Conservation (phyloP, 2,797 vertebrate species). For the Synaphobranchus kaupii region DNA sequence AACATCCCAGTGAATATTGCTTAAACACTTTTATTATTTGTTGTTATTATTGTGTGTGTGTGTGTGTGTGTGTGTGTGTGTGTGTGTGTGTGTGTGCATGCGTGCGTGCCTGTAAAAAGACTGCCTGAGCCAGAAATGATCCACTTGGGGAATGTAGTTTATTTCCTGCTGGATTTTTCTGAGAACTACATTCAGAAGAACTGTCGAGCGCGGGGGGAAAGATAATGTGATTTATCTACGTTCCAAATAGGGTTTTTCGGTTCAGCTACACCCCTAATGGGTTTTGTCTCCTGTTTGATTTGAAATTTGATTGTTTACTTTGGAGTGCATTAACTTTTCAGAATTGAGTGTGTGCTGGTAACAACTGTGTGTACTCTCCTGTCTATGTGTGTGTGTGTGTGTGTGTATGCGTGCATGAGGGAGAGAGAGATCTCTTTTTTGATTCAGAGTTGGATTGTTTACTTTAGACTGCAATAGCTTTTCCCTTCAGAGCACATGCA, state of each 20-base stretch:
- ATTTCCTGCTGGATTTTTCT: not conserved
- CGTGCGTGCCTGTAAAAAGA: not conserved
- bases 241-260: not conserved
- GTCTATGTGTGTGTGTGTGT: not conserved
- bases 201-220: not conserved
- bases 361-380: not conserved
- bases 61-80: not conserved
- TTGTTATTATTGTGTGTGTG: not conserved
- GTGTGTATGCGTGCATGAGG: too few species aligned
- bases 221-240: not conserved
- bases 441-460: constrained; percentile 2
- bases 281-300: not conserved
- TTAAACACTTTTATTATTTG: too few species aligned
- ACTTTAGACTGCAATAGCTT: not conserved
- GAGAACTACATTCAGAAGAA: not conserved
- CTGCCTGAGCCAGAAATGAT: not conserved
- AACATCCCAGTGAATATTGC: too few species aligned
- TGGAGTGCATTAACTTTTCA: not conserved
- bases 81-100: not conserved
- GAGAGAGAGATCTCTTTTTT: not conserved
- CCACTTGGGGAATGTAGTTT: not conserved
- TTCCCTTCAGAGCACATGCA: not conserved
- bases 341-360: not conserved
- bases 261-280: not conserved
- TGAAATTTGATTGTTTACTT: constrained; percentile 8